Evolutionary conservation across 1,140 invertebrate species (phyloP).

Genomic region (Drosophila ficusphila): DNA sequence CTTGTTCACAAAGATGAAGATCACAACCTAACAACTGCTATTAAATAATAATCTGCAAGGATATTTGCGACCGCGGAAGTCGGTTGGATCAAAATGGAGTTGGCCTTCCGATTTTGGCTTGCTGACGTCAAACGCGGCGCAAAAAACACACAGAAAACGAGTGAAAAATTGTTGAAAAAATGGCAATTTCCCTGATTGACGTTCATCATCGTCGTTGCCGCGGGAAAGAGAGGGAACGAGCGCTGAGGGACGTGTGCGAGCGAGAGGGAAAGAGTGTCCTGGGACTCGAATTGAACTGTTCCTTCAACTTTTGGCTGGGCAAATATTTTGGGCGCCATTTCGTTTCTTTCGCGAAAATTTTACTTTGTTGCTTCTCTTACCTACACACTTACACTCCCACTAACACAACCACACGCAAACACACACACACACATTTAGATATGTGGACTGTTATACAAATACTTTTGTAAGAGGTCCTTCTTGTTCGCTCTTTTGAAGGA

Average conservation of each 20-base stretch:
- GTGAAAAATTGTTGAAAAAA: slow-evolving; percentile 78
- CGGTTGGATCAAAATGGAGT: slow-evolving; percentile 1
- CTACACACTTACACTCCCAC: neutral
- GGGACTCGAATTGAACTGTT: slow-evolving; percentile 36
- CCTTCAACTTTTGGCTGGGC: slow-evolving; percentile 55
- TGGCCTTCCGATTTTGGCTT: slow-evolving; percentile 1
- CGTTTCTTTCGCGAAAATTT: slow-evolving; percentile 43
- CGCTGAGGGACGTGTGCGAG: neutral
- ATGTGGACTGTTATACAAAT: slow-evolving; percentile 47
- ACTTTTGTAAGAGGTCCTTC: slow-evolving; percentile 32
- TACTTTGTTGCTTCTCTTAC: slow-evolving; percentile 33
- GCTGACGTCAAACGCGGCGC: slow-evolving; percentile 25
- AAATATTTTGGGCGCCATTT: slow-evolving; percentile 73
- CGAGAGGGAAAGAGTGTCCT: neutral
- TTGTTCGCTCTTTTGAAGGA: slow-evolving; percentile 31
- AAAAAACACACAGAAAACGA: slow-evolving; percentile 49
- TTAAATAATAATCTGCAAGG: neutral
- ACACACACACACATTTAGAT: neutral
- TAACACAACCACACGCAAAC: neutral
- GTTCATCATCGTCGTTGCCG: slow-evolving; percentile 61
- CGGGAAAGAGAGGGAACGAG: neutral
- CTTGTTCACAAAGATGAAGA: too few species aligned
- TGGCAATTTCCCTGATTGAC: slow-evolving; percentile 81
- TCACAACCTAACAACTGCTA: too few species aligned
- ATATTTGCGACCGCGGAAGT: neutral